Evolutionary conservation across 1,140 invertebrate species (phyloP).

Genomic region (Whitmania pigra): DNA sequence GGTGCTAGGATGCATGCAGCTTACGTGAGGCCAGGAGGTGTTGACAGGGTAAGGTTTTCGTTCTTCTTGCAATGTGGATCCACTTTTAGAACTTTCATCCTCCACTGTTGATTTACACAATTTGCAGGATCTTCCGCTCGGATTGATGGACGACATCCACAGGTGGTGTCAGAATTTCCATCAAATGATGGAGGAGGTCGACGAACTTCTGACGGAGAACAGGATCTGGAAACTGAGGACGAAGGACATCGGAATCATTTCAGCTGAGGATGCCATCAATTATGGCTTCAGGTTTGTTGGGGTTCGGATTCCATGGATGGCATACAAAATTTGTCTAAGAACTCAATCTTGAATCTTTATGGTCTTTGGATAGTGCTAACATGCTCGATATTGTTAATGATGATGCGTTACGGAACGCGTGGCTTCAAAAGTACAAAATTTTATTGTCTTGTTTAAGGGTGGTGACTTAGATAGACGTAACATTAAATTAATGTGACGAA

Average conservation of each 20-base stretch:
- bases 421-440: too few species aligned
- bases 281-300: conserved; percentile 55
- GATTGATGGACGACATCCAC: conserved; percentile 89
- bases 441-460: too few species aligned
- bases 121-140: conserved; percentile 72
- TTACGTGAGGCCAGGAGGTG: conserved; percentile 85
- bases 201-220: conserved; percentile 84
- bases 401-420: too few species aligned
- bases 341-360: too few species aligned
- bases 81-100: too few species aligned
- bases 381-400: too few species aligned
- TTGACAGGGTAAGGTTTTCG: conserved; percentile 49
- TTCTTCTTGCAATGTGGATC: neutral
- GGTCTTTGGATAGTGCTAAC: too few species aligned
- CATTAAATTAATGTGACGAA: too few species aligned
- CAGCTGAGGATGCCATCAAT: conserved; percentile 79
- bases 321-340: too few species aligned
- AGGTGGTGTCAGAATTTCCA: conserved; percentile 70
- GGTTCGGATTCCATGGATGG: too few species aligned
- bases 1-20: conserved; percentile 94
- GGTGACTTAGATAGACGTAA: too few species aligned
- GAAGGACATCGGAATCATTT: conserved; percentile 73
- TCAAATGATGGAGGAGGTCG: conserved; percentile 80
- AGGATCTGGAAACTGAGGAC: conserved; percentile 79
- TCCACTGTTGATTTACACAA: conserved; percentile 36